phyloP scores from a whole-genome alignment of 2,113 vertebrate species.

The Guaruba guarouba region DNA sequence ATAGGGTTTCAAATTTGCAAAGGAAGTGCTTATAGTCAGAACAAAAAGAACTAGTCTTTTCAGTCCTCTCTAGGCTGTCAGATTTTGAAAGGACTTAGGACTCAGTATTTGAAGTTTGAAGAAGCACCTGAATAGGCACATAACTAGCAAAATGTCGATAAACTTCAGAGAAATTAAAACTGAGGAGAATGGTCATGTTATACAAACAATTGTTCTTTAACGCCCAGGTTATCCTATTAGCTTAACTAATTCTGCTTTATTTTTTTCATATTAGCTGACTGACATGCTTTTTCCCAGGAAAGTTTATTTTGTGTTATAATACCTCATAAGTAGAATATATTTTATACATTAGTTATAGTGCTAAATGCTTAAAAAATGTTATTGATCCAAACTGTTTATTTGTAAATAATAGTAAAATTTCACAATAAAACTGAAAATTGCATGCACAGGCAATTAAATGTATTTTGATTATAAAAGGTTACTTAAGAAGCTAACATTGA shows the following conservation, averaged over 20 bases:
- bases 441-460: background rate
- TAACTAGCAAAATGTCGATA: background rate
- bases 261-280: background rate
- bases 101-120: background rate
- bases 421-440: background rate
- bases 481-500: background rate
- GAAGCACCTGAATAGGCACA: background rate
- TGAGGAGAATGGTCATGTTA: background rate
- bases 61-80: background rate
- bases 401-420: background rate
- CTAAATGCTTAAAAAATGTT: background rate
- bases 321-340: background rate
- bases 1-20: background rate
- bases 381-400: background rate
- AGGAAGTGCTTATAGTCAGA: background rate
- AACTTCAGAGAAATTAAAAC: background rate
- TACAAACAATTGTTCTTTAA: background rate
- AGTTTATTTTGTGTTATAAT: background rate
- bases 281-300: background rate
- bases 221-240: background rate
- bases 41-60: background rate
- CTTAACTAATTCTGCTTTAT: background rate
- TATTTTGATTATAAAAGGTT: background rate
- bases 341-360: background rate
- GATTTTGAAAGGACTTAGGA: background rate